Evolutionary conservation across 2,797 vertebrate genomes (phyloP), one percentile per base, ranked within the genome.

Genomic region (Phylloscopus collybita): DNA sequence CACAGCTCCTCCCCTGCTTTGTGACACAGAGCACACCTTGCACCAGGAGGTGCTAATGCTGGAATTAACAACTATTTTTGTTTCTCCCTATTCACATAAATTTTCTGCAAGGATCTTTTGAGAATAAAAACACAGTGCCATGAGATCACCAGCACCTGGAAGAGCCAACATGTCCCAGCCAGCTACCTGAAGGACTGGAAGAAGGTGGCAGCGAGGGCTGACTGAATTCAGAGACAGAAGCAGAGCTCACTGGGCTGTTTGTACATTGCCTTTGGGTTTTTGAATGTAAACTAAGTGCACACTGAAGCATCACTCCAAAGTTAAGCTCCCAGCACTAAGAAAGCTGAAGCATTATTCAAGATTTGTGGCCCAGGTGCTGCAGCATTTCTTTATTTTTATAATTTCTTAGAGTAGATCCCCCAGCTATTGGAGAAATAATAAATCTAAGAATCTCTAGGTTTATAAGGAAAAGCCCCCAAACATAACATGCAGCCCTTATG

Each of bases 391-490:
- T 66, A 32, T 44, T 85, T 87, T 80, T 80, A 26, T 25, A 1
- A 42, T 76, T 88, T 90, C 38, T 84, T 45, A 78, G 30, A 59
- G 14, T 20, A 91, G 67, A 18, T n/a, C 13, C 11, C 11, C 36
- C 72, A 54, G 18, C 25, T 72, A 18, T 9, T 19, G 18, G 18
- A 81, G 22, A 84, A 86, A 86, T 11, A 87, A 40, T 16, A 57
- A 26, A 76, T 22, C 3, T 5, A 29, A 85, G 17, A 89, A 67
- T 42, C 32, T 42, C 4, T 67, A 64, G 53, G 42, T 89, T 94
- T 80, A 18, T 13, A 67, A 67, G 26, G 45, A 20, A 32, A 62
- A 64, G 4, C 0, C 0, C 4, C 5, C 23, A 45, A 1, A 7
- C 3, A 29, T 5, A 66, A 65, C 4, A 56, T 14, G 44, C 20